phyloP scores from a whole-genome alignment of 2,888 invertebrate genomes.

The Graphium colonna region DNA sequence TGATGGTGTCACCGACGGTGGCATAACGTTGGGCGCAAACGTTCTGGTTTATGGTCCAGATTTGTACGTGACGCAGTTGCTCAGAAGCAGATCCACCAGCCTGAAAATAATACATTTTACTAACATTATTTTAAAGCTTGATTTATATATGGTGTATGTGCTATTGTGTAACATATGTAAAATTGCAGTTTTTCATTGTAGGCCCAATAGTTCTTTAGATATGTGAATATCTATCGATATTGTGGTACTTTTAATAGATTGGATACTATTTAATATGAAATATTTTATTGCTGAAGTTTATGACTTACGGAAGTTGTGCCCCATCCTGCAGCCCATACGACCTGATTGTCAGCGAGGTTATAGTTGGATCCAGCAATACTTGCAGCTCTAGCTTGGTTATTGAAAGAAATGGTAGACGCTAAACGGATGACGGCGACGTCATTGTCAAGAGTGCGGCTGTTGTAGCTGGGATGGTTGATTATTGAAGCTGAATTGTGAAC shows the following conservation, averaged over 20 bases:
- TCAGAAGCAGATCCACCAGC: neutral
- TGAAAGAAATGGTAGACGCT: conserved; percentile 18
- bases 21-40: conserved; percentile 36
- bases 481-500: conserved; percentile 26
- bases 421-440: conserved; percentile 39
- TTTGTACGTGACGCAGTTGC: neutral
- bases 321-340: conserved; percentile 48
- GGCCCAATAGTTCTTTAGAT: too few species aligned
- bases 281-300: neutral
- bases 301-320: conserved; percentile 38
- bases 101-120: conserved; percentile 13
- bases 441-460: conserved; percentile 32
- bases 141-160: too few species aligned
- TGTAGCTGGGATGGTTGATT: conserved; percentile 35
- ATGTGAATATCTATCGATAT: too few species aligned
- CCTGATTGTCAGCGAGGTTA: conserved; percentile 37
- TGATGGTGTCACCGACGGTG: conserved; percentile 24
- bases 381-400: conserved; percentile 30
- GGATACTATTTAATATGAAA: too few species aligned
- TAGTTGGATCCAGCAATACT: conserved; percentile 32
- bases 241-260: too few species aligned
- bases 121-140: too few species aligned
- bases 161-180: too few species aligned
- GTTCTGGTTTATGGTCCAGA: conserved; percentile 36
- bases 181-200: too few species aligned